phyloP scores from a whole-genome alignment of 2,113 vertebrate genomes.

The Cervus canadensis region DNA sequence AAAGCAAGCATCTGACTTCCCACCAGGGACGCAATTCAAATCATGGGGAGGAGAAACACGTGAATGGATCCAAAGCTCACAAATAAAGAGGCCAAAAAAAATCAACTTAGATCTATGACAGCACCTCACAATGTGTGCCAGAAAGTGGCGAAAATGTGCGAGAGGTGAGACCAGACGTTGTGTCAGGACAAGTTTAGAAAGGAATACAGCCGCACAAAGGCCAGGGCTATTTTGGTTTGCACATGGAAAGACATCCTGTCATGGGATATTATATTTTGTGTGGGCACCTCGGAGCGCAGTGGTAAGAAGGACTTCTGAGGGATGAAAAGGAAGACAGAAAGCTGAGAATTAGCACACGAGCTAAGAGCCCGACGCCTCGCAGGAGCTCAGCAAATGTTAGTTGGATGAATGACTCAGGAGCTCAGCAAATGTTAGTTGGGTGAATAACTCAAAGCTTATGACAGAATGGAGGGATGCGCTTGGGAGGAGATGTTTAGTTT shows the following conservation, averaged over 20 bases:
- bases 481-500: not conserved
- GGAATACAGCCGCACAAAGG: not conserved
- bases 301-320: not conserved
- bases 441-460: not conserved
- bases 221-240: slow-evolving; percentile 18
- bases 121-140: accelerated
- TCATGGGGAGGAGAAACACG: not conserved
- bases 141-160: not conserved
- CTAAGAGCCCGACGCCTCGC: accelerated
- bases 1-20: not conserved
- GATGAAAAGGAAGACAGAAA: not conserved
- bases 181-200: not conserved
- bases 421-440: not conserved
- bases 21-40: not conserved
- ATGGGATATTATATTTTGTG: not conserved
- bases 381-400: not conserved
- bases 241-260: slow-evolving; percentile 32
- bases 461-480: not conserved
- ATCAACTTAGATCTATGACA: not conserved
- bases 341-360: accelerated
- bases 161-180: not conserved
- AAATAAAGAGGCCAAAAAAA: not conserved
- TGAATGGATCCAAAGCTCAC: not conserved
- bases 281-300: not conserved
- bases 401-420: not conserved